Evolutionary conservation across 2,888 invertebrate genomes (phyloP).

Genomic region (Mantis religiosa): DNA sequence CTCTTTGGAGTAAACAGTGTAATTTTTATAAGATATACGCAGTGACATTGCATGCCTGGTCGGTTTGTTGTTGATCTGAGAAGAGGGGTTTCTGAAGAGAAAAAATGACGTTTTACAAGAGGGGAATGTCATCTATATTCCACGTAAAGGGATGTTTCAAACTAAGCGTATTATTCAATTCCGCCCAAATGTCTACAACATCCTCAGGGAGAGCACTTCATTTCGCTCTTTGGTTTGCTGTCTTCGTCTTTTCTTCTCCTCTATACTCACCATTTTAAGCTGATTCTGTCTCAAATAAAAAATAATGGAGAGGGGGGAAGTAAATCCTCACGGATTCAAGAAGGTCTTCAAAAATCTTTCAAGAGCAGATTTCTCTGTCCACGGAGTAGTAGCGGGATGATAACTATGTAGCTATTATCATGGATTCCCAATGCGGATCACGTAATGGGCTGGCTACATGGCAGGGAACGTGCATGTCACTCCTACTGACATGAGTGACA

Average conservation of each 20-base stretch:
- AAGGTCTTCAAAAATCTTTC: neutral
- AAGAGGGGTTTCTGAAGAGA: neutral
- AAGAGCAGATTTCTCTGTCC: neutral
- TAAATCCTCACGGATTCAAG: neutral
- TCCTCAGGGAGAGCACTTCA: neutral
- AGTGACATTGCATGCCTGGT: too few species aligned
- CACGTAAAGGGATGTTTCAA: neutral
- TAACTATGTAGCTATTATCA: conserved; percentile 3
- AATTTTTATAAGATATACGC: too few species aligned
- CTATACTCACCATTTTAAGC: neutral
- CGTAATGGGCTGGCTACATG: conserved; percentile 18
- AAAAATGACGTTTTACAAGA: neutral
- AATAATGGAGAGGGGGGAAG: neutral
- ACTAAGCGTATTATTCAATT: neutral
- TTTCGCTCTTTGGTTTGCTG: neutral
- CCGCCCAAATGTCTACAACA: neutral
- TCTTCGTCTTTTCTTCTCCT: neutral
- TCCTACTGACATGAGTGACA: conserved; percentile 17
- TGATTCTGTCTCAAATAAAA: neutral
- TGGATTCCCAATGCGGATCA: conserved; percentile 19
- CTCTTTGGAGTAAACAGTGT: too few species aligned
- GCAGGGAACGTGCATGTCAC: conserved; percentile 10
- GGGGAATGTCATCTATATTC: neutral
- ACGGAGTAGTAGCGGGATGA: neutral
- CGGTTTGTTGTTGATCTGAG: too few species aligned